A percentile compares a stretch with the other conserved stretches of the same genome.
Evolutionary conservation across 2,113 vertebrate species (phyloP).

Genomic region (Leucoraja erinaceus): DNA sequence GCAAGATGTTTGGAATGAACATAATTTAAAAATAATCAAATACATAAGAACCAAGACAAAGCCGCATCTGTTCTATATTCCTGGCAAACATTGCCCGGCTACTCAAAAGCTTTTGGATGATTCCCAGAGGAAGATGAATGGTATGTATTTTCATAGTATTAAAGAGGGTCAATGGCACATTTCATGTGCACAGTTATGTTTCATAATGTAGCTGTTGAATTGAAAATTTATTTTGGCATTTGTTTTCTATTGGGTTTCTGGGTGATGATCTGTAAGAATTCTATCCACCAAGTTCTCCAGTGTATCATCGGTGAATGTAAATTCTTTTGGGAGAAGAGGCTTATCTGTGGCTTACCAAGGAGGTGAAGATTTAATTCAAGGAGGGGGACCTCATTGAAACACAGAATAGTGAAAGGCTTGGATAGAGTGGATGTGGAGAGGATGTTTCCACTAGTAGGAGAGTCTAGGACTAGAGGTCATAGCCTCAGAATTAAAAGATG

Average conservation of each 20-base stretch:
- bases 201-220: not conserved
- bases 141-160: slow-evolving; percentile 55
- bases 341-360: too few species aligned
- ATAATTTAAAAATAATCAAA: slow-evolving; percentile 88
- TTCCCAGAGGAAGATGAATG: slow-evolving; percentile 92
- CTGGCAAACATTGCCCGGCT: slow-evolving; percentile 89
- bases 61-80: slow-evolving; percentile 88
- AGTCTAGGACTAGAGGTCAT: too few species aligned
- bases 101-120: slow-evolving; percentile 91
- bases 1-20: slow-evolving; percentile 98
- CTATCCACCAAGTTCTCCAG: not conserved
- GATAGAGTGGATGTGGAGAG: too few species aligned
- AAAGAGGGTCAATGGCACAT: not conserved
- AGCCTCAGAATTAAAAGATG: too few species aligned
- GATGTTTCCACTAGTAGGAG: too few species aligned
- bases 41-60: slow-evolving; percentile 92
- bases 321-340: too few species aligned
- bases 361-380: too few species aligned
- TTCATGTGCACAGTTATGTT: not conserved
- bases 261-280: not conserved
- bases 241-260: not conserved
- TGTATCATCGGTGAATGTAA: not conserved
- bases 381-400: too few species aligned
- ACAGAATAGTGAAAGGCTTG: too few species aligned
- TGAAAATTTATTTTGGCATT: not conserved